Percentiles rank a stretch among this genome's conserved stretches.
Evolutionary conservation across 2,113 vertebrate species (phyloP).

Genomic region (Rattus norvegicus): DNA sequence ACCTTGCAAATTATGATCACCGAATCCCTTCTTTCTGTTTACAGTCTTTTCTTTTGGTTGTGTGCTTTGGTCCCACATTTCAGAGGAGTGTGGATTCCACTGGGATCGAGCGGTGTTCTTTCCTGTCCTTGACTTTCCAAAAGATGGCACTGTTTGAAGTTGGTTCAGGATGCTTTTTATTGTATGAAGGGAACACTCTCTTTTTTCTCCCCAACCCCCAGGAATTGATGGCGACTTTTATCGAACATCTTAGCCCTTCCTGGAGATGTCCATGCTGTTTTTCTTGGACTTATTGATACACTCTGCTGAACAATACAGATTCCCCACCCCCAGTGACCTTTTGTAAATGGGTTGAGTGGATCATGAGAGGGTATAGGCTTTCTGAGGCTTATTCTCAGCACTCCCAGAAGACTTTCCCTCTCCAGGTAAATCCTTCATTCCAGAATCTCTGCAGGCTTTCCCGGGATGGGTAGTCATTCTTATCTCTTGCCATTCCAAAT

Average conservation of each 20-base stretch:
- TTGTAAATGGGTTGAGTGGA: neutral
- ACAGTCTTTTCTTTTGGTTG: neutral
- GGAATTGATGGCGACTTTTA: neutral
- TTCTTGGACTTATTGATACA: neutral
- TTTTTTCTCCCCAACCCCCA: neutral
- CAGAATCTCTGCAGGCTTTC: neutral
- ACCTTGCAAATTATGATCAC: neutral
- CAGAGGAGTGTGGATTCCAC: neutral
- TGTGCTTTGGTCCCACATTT: neutral
- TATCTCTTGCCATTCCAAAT: neutral
- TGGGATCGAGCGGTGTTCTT: neutral
- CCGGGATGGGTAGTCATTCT: neutral
- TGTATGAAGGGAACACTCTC: neutral
- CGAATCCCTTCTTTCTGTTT: neutral
- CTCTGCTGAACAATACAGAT: neutral
- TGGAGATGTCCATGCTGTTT: neutral
- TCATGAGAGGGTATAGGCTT: neutral
- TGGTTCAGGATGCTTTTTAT: slow-evolving; percentile 30
- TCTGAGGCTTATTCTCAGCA: neutral
- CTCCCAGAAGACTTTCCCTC: neutral
- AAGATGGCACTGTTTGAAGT: neutral
- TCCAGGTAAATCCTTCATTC: neutral
- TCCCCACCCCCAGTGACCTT: neutral
- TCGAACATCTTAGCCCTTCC: neutral
- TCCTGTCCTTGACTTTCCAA: slow-evolving; percentile 2